phyloP scores from a whole-genome alignment of 2,888 invertebrate genomes.

The Drosophila basisetae region DNA sequence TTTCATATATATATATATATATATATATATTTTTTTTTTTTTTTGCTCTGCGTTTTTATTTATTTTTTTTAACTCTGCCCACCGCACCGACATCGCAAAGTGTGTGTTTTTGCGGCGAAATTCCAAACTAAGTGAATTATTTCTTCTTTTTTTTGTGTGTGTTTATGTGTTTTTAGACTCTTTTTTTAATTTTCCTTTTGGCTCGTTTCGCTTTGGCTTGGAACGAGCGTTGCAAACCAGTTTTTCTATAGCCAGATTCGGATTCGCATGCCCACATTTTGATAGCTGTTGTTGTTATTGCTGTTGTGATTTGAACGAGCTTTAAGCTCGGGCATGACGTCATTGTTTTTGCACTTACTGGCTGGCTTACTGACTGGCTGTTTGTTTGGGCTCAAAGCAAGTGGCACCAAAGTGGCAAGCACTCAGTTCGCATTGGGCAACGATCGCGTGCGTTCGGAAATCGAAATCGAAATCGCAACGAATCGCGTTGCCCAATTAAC shows the following conservation, averaged over 20 bases:
- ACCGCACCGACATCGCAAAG: conserved; percentile 52
- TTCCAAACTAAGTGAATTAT: conserved; percentile 80
- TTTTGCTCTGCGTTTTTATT: conserved; percentile 8
- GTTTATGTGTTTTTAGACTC: conserved; percentile 42
- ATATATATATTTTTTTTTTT: neutral
- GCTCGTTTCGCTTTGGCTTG: conserved; percentile 72
- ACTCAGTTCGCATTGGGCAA: conserved; percentile 81
- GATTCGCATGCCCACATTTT: conserved; percentile 73
- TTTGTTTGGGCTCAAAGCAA: conserved; percentile 63
- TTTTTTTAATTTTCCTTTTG: conserved; percentile 77
- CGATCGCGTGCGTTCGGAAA: conserved; percentile 74
- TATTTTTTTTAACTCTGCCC: conserved; percentile 51
- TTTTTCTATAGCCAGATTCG: conserved; percentile 74
- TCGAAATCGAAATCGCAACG: conserved; percentile 39
- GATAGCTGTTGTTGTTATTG: conserved; percentile 31
- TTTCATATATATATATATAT: neutral
- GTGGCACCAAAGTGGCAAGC: conserved; percentile 51
- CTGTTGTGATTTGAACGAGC: conserved; percentile 48
- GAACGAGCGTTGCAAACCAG: conserved; percentile 67
- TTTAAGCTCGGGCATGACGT: conserved; percentile 77
- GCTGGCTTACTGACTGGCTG: conserved; percentile 24
- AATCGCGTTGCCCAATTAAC: conserved; percentile 46
- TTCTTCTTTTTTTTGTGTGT: conserved; percentile 35
- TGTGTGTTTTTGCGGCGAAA: conserved; percentile 70
- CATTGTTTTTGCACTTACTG: conserved; percentile 67